These are phyloP conservation scores for Priocnemis perturbator DNA, from an alignment of 2,888 invertebrate genomes.

Conservation along the genomic window DNA sequence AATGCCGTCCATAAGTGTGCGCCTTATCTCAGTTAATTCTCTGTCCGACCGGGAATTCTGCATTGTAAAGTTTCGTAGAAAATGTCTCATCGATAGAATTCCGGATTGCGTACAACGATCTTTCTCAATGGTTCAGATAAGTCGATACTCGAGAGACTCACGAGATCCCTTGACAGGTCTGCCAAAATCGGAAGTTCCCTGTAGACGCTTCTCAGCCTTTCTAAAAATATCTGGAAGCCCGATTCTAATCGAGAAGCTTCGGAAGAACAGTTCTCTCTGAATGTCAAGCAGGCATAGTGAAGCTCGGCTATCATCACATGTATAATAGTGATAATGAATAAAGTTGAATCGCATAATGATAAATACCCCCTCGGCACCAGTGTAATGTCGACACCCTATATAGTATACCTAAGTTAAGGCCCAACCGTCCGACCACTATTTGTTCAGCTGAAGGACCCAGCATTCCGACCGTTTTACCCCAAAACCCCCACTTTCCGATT, in stretches of 20 bases:
- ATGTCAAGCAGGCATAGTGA: conserved; percentile 60
- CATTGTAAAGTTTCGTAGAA: conserved; percentile 38
- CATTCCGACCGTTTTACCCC: too few relatives aligned
- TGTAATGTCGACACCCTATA: too few relatives aligned
- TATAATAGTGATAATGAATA: too few relatives aligned
- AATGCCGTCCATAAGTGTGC: conserved; percentile 58
- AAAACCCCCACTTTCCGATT: too few relatives aligned
- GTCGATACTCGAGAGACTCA: conserved; percentile 46
- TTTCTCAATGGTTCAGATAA: conserved; percentile 58
- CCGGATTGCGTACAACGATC: conserved; percentile 51
- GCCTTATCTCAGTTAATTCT: conserved; percentile 59
- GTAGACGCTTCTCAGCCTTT: conserved; percentile 58
- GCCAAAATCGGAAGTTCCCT: conserved; percentile 62
- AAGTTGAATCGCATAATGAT: too few relatives aligned
- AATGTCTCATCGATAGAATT: too few relatives aligned
- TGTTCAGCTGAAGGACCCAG: too few relatives aligned
- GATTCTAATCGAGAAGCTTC: conserved; percentile 34
- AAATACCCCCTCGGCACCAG: too few relatives aligned
- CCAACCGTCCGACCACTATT: too few relatives aligned
- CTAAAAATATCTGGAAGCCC: conserved; percentile 54
- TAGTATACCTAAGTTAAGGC: too few relatives aligned
- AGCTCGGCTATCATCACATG: conserved; percentile 40
- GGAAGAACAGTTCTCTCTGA: conserved; percentile 50
- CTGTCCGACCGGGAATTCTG: conserved; percentile 36
- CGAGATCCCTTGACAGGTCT: conserved; percentile 57